Evolutionary conservation across 2,113 vertebrate species (phyloP), one percentile per base, ranked within the genome.

Genomic region (Genyomyrus donnyi): DNA sequence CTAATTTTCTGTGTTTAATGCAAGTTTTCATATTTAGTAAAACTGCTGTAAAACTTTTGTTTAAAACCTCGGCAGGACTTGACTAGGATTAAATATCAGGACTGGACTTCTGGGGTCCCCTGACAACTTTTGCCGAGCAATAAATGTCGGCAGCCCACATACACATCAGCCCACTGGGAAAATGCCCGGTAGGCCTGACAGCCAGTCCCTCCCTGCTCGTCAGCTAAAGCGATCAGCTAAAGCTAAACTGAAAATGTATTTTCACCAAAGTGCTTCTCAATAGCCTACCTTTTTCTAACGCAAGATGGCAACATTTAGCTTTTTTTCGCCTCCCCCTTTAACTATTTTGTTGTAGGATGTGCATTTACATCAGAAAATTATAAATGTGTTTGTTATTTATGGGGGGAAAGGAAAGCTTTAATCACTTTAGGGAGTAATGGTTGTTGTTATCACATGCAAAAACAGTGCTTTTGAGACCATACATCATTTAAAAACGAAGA

Each of bases 281-380:
- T 53, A 11, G n/a, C 62, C 62, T 70, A 31, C 49, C 21, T 11
- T 17, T 35, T 17, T 1, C 0, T 1, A 19, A 92, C 93, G 11
- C 91, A 91, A 93, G 94, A 91, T 93, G 93, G 94, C 91, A 58
- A 87, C 87, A 90, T 62, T 88, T 85, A 80, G 56, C 89, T 45
- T 89, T 35, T 52, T 7, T 56, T 7, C 39, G 27, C n/a, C 49
- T 53, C 52, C 35, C 6, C 13, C 15, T 50, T 11, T 56, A 89
- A 52, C 39, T 89, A 84, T 27, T 39, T 77, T 31, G 49, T 27
- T 83, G 49, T 42, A 80, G 74, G 27, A 46, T 89, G n/a, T 45
- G 46, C 39, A 17, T 80, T 80, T 80, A 80, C 74, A 19, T 80
- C 35, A 80, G 15, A 15, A 27, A 42, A 80, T 80, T 42, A 80